Evolutionary conservation across 2,113 vertebrate species (phyloP).

Genomic region (Chaetodon trifascialis): DNA sequence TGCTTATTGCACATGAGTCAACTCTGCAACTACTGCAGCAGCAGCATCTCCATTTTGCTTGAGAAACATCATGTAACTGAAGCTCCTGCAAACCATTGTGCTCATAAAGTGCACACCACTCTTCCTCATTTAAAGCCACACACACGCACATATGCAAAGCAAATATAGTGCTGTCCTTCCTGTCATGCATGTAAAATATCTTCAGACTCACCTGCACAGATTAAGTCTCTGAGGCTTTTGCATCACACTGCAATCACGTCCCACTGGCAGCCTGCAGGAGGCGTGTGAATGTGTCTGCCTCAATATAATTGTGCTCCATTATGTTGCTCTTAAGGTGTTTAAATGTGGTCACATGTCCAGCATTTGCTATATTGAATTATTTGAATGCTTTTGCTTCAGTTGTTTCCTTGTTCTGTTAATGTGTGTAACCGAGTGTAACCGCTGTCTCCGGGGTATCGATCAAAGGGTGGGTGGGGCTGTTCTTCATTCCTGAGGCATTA

Average conservation of each 20-base stretch:
- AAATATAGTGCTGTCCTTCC: conserved; percentile 16
- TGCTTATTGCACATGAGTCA: conserved; percentile 1
- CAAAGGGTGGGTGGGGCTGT: conserved; percentile 23
- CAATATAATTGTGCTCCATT: conserved; percentile 13
- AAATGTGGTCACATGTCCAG: conserved; percentile 39
- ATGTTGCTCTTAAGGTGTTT: conserved; percentile 50
- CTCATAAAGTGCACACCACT: conserved; percentile 8
- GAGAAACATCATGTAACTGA: not conserved
- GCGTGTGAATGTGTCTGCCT: conserved; percentile 16
- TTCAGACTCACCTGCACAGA: conserved; percentile 3
- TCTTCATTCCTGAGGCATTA: not conserved
- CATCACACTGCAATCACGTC: not conserved
- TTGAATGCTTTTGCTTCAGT: conserved; percentile 36
- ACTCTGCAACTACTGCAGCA: conserved; percentile 1
- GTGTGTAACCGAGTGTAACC: conserved; percentile 17
- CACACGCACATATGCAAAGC: conserved; percentile 28
- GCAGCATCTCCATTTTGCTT: conserved; percentile 22
- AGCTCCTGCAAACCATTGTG: not conserved
- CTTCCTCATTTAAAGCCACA: not conserved
- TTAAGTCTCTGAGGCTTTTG: conserved; percentile 13
- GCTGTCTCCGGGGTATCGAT: conserved; percentile 30
- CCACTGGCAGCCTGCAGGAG: not conserved
- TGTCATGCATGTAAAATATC: conserved; percentile 40
- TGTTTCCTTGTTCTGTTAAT: conserved; percentile 33
- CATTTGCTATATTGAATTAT: conserved; percentile 52